phyloP scores from a whole-genome alignment of 2,113 vertebrate genomes.

The Seriola quinqueradiata region DNA sequence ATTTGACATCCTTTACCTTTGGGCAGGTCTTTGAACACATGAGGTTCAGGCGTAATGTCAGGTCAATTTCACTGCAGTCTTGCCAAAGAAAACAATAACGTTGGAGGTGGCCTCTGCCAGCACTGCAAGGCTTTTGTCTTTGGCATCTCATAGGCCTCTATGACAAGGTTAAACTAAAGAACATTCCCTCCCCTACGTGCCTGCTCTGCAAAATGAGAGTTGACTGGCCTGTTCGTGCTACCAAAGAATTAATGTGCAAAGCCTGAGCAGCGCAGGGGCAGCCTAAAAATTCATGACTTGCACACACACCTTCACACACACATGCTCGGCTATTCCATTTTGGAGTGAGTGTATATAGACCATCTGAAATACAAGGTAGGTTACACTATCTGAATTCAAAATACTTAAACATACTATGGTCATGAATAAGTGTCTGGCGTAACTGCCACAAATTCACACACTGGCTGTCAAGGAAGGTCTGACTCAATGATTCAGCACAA shows the following conservation, averaged over 20 bases:
- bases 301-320: slow-evolving; percentile 1
- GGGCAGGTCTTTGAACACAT: slow-evolving; percentile 50
- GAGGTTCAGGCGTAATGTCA: slow-evolving; percentile 54
- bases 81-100: slow-evolving; percentile 67
- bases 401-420: neutral
- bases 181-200: slow-evolving; percentile 62
- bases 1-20: slow-evolving; percentile 57
- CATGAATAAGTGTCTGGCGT: slow-evolving; percentile 17
- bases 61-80: slow-evolving; percentile 49
- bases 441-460: neutral
- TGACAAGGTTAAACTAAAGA: slow-evolving; percentile 82
- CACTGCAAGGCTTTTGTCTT: slow-evolving; percentile 69
- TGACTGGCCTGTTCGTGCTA: slow-evolving; percentile 54
- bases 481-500: slow-evolving; percentile 30
- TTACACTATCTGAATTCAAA: neutral
- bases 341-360: neutral
- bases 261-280: slow-evolving; percentile 44
- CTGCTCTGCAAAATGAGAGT: slow-evolving; percentile 72
- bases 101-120: slow-evolving; percentile 59
- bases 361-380: slow-evolving; percentile 7
- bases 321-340: neutral
- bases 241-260: slow-evolving; percentile 72
- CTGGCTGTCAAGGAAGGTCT: slow-evolving; percentile 12
- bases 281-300: slow-evolving; percentile 53
- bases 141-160: slow-evolving; percentile 64